Evolutionary conservation across 2,888 invertebrate species (phyloP).

Genomic region (Eupithecia pulchellata): DNA sequence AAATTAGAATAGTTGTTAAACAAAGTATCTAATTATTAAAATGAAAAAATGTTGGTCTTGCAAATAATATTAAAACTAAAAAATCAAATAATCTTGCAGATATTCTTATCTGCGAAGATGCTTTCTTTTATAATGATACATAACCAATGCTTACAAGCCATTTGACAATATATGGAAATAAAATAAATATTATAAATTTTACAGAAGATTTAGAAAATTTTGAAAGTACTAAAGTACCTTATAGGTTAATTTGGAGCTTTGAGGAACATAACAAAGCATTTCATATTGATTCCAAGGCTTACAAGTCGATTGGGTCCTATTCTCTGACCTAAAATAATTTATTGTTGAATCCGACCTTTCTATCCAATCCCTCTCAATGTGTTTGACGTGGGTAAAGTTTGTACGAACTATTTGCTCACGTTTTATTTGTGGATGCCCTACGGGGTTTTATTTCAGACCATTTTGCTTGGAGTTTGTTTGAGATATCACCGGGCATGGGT

Average conservation of each 20-base stretch:
- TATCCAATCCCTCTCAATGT: constrained; percentile 17
- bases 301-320: constrained; percentile 21
- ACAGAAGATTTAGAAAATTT: background rate
- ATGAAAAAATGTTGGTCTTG: background rate
- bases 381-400: constrained; percentile 19
- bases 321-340: constrained; percentile 26
- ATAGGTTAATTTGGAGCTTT: too few species aligned
- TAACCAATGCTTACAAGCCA: background rate
- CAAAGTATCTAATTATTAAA: background rate
- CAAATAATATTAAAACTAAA: background rate
- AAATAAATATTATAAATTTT: too few species aligned
- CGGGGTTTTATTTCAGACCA: background rate
- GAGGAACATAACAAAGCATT: background rate
- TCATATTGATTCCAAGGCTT: background rate
- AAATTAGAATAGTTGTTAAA: constrained; percentile 8
- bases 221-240: too few species aligned
- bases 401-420: constrained; percentile 15
- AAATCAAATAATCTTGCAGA: too few species aligned
- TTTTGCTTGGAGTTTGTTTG: background rate
- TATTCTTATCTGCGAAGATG: too few species aligned
- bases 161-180: too few species aligned
- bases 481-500: background rate
- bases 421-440: constrained; percentile 16
- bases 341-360: constrained; percentile 21
- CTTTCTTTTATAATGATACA: background rate